Evolutionary conservation across 2,797 vertebrate genomes (phyloP).

Genomic region (Pygocentrus nattereri): DNA sequence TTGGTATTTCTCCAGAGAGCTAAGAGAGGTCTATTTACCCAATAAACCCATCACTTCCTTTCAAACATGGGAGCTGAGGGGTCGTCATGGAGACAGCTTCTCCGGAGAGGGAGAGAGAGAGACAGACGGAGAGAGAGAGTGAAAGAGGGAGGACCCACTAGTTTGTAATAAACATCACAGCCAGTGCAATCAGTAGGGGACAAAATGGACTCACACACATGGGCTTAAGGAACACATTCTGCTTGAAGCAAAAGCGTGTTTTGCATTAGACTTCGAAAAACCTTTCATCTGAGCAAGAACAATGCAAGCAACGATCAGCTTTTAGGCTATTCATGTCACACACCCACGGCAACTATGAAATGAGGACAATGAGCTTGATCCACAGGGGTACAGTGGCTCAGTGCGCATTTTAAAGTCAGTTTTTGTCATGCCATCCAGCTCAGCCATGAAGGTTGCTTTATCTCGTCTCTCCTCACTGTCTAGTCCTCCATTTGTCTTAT

Average conservation of each 20-base stretch:
- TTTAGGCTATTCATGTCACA: conserved; percentile 17
- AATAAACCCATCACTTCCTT: conserved; percentile 61
- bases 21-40: conserved; percentile 55
- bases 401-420: background rate
- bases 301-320: conserved; percentile 42
- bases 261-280: conserved; percentile 36
- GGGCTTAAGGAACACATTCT: conserved; percentile 13
- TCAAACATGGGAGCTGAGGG: conserved; percentile 51
- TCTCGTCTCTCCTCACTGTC: background rate
- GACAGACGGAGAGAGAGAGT: conserved; percentile 12
- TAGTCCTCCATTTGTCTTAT: background rate
- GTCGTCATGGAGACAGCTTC: conserved; percentile 59
- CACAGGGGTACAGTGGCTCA: conserved; percentile 12
- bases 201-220: conserved; percentile 9
- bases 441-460: background rate
- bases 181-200: conserved; percentile 31
- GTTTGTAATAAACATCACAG: conserved; percentile 49
- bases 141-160: conserved; percentile 14
- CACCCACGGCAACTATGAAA: background rate
- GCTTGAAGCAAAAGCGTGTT: conserved; percentile 37
- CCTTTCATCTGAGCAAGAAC: conserved; percentile 25
- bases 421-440: background rate
- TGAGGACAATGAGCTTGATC: conserved; percentile 30
- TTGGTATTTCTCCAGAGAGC: conserved; percentile 44
- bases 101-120: conserved; percentile 30